phyloP scores from a whole-genome alignment of 2,113 vertebrate genomes.

The Lasiurus borealis region DNA sequence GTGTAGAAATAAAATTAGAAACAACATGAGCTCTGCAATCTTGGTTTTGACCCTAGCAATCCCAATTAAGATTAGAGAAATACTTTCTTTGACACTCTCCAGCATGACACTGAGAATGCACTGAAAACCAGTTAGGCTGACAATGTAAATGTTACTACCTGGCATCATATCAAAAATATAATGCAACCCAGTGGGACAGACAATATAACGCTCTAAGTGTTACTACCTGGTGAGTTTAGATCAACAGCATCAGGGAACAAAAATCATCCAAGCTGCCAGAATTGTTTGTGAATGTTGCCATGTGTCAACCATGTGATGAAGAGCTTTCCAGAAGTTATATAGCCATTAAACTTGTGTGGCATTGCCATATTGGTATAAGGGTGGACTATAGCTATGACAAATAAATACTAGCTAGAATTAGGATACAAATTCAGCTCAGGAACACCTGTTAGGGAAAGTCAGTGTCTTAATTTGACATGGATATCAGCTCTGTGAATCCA shows the following conservation, averaged over 20 bases:
- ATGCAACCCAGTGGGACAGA: neutral
- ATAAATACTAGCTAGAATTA: conserved; percentile 51
- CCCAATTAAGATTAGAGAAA: conserved; percentile 57
- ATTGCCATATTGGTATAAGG: neutral
- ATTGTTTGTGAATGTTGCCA: neutral
- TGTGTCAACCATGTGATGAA: neutral
- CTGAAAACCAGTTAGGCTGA: neutral
- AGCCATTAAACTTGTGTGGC: conserved; percentile 12
- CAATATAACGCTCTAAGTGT: neutral
- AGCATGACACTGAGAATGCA: neutral
- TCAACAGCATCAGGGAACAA: neutral
- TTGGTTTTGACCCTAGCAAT: conserved; percentile 39
- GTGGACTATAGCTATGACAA: conserved; percentile 18
- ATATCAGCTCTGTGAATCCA: conserved; percentile 23
- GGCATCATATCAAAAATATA: neutral
- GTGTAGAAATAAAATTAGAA: conserved; percentile 29
- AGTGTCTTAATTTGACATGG: conserved; percentile 20
- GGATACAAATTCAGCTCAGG: conserved; percentile 35
- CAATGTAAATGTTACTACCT: neutral
- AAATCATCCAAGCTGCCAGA: neutral
- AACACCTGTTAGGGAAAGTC: conserved; percentile 34
- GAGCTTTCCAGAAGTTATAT: neutral
- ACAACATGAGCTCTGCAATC: neutral
- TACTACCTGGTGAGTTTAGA: neutral
- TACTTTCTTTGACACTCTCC: neutral